A percentile compares a stretch with the other conserved stretches of the same genome.
phyloP scores from a whole-genome alignment of 2,888 invertebrate species.

The Thymelicus acteon region DNA sequence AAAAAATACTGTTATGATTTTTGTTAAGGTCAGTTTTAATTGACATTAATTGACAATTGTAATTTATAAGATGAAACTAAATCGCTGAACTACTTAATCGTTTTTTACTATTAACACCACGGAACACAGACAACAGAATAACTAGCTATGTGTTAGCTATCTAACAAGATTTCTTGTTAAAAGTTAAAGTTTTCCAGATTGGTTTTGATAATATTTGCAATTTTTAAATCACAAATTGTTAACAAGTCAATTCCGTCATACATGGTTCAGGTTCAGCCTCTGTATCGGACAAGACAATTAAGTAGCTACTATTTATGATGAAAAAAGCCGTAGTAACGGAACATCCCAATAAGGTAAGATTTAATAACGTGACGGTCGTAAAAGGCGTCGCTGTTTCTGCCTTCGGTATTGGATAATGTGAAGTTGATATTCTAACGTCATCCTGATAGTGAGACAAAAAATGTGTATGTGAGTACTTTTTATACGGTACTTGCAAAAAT shows the following conservation, averaged over 20 bases:
- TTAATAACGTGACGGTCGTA: conserved; percentile 72
- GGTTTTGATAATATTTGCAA: too few species aligned
- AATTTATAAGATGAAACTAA: too few species aligned
- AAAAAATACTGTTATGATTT: too few species aligned
- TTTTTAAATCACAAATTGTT: too few species aligned
- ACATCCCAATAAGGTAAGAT: conserved; percentile 71
- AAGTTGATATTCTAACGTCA: conserved; percentile 52
- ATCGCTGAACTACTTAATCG: too few species aligned
- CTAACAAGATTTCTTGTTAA: too few species aligned
- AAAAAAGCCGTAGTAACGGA: conserved; percentile 71
- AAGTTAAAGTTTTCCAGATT: too few species aligned
- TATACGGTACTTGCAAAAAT: not conserved
- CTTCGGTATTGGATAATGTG: conserved; percentile 37
- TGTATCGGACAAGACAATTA: conserved; percentile 44
- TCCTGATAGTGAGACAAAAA: conserved; percentile 14
- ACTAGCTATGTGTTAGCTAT: too few species aligned
- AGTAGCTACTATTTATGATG: conserved; percentile 48
- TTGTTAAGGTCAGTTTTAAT: too few species aligned
- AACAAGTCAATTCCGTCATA: not conserved
- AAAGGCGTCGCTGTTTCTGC: conserved; percentile 53
- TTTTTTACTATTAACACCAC: too few species aligned
- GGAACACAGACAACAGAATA: too few species aligned
- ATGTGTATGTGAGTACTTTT: not conserved
- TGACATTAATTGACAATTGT: too few species aligned
- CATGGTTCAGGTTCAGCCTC: conserved; percentile 34